Evolutionary conservation across 2,113 vertebrate species (phyloP).

Genomic region (Alces alces): DNA sequence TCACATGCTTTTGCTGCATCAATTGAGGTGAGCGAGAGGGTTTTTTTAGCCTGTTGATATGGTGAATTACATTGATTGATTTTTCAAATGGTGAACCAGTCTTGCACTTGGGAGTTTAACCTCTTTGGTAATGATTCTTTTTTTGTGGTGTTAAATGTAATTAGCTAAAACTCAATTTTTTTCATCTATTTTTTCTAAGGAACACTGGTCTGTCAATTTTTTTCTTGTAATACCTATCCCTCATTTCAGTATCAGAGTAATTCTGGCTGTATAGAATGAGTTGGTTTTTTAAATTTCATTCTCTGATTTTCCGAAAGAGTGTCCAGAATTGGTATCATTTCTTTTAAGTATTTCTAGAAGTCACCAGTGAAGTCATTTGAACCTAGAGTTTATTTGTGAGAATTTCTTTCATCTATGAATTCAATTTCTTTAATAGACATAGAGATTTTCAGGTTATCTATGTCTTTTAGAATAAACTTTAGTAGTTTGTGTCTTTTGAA

Average conservation of each 20-base stretch:
- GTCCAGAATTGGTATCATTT: not conserved
- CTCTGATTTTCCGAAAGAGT: not conserved
- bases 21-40: not conserved
- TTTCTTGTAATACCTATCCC: not conserved
- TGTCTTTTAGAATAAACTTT: conserved; percentile 22
- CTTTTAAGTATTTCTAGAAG: not conserved
- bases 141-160: not conserved
- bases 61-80: not conserved
- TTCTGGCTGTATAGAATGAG: not conserved
- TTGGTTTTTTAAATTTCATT: not conserved
- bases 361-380: not conserved
- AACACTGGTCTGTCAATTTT: not conserved
- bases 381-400: not conserved
- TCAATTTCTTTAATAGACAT: not conserved
- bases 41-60: not conserved
- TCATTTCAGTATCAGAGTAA: not conserved
- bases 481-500: not conserved
- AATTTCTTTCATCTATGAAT: not conserved
- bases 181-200: not conserved
- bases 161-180: not conserved
- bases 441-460: not conserved
- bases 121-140: not conserved
- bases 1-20: not conserved
- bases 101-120: not conserved
- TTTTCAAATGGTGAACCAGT: not conserved